Evolutionary conservation across 2,797 vertebrate genomes (phyloP).

Genomic region (Hypotaenidia philippensis): DNA sequence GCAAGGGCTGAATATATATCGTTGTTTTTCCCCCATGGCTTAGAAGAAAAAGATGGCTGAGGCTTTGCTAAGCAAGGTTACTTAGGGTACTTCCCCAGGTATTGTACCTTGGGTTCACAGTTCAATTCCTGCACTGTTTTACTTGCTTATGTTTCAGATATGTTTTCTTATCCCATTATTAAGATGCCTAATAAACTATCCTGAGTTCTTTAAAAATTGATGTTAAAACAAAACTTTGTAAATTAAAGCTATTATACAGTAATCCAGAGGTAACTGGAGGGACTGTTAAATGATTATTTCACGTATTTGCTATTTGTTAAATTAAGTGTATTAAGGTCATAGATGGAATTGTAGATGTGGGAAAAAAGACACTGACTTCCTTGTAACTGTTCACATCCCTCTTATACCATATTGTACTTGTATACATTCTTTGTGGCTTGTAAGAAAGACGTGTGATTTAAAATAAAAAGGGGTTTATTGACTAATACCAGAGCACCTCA

Average conservation of each 20-base stretch:
- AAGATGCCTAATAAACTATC: neutral
- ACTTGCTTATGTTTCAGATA: neutral
- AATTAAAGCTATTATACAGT: conserved; percentile 20
- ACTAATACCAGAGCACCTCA: conserved; percentile 22
- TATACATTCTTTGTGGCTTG: conserved; percentile 17
- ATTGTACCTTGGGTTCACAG: neutral
- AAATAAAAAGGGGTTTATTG: neutral
- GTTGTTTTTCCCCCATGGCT: neutral
- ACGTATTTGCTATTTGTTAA: neutral
- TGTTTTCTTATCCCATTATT: neutral
- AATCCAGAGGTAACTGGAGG: neutral
- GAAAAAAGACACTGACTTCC: neutral
- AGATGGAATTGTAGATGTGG: neutral
- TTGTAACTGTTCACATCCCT: neutral
- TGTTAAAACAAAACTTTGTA: neutral
- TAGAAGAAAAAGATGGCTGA: neutral
- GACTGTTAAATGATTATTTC: neutral
- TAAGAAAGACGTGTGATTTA: neutral
- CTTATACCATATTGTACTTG: neutral
- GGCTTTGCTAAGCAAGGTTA: neutral
- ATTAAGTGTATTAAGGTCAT: neutral
- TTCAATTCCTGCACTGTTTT: neutral
- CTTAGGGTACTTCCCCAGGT: neutral
- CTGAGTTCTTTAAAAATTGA: neutral
- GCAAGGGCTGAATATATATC: neutral